Percentiles rank a stretch among this genome's conserved stretches.
These are phyloP conservation scores for Crocidura indochinensis DNA, from an alignment of 2,797 vertebrate species.

Conservation along the genomic window DNA sequence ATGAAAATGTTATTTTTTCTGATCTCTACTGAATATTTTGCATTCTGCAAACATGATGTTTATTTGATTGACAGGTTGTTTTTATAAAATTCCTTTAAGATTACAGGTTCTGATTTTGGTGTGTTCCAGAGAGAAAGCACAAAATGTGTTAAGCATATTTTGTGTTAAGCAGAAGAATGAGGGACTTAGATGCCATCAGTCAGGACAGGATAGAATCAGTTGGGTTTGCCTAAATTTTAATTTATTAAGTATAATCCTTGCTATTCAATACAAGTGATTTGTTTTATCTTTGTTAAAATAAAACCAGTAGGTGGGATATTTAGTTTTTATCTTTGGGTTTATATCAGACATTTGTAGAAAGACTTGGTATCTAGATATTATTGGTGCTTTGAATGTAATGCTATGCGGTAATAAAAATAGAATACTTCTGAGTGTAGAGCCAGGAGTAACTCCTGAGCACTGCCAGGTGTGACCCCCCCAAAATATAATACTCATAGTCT, in stretches of 20 bases:
- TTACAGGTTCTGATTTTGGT: neutral
- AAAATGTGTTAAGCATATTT: neutral
- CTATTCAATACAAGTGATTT: neutral
- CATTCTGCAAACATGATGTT: constrained; percentile 23
- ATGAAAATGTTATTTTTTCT: constrained; percentile 28
- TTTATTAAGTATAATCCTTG: constrained; percentile 31
- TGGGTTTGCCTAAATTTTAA: constrained; percentile 61
- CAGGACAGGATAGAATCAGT: neutral
- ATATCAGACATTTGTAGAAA: constrained; percentile 48
- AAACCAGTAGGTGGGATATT: neutral
- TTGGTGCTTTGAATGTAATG: neutral
- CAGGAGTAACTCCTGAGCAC: too few relatives aligned
- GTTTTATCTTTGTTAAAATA: constrained; percentile 25
- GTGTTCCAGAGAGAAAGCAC: constrained; percentile 23
- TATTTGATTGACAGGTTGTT: constrained; percentile 43
- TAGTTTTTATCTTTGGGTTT: neutral
- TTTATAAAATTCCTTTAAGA: neutral
- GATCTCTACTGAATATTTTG: constrained; percentile 55
- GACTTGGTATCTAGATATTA: neutral
- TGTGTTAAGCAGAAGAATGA: constrained; percentile 11
- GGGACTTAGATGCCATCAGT: neutral
- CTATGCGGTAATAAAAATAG: neutral
- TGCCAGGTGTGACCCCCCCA: too few relatives aligned
- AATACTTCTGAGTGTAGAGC: too few relatives aligned
- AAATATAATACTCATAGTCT: neutral